Conservation (phyloP, 2,113 vertebrate species). For the Thamnaconus septentrionalis region DNA sequence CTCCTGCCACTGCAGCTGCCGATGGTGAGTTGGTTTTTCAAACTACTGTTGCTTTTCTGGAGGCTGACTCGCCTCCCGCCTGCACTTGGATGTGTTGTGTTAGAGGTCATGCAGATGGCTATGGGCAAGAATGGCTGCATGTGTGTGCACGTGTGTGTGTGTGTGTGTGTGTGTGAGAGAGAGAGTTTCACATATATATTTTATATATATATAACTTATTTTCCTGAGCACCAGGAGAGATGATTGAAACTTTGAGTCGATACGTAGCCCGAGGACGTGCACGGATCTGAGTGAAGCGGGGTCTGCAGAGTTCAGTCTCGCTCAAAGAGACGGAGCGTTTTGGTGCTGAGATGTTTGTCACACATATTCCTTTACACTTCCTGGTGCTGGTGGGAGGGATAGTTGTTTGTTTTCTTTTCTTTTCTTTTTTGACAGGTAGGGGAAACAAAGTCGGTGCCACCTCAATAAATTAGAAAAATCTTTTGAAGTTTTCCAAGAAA, state of each 20-base stretch:
- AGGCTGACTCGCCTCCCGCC: constrained; percentile 34
- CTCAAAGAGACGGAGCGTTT: constrained; percentile 50
- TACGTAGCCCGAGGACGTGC: constrained; percentile 60
- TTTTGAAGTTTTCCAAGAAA: not conserved
- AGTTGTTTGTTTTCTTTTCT: not conserved
- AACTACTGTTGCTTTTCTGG: constrained; percentile 70
- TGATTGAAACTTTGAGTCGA: constrained; percentile 52
- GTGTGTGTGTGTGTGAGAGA: too few relatives aligned
- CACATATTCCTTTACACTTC: too few relatives aligned
- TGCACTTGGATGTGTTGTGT: constrained; percentile 45
- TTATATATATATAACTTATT: constrained; percentile 15
- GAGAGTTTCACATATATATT: too few relatives aligned
- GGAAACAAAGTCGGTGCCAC: constrained; percentile 25
- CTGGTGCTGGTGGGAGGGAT: not conserved
- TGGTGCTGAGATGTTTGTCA: constrained; percentile 26
- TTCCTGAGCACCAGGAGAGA: constrained; percentile 40
- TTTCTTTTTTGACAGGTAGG: constrained; percentile 53
- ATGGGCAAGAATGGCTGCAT: constrained; percentile 33
- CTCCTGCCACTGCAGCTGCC: constrained; percentile 76
- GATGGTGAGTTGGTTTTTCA: constrained; percentile 88
- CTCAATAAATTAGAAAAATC: constrained; percentile 8
- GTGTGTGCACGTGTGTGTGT: too few relatives aligned
- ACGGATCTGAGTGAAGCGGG: constrained; percentile 47
- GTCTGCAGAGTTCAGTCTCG: constrained; percentile 57
- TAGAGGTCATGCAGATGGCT: constrained; percentile 61